A percentile compares a stretch with the other conserved stretches of the same genome.
phyloP scores from a whole-genome alignment of 2,888 invertebrate species.

The Oscheius sp. region DNA sequence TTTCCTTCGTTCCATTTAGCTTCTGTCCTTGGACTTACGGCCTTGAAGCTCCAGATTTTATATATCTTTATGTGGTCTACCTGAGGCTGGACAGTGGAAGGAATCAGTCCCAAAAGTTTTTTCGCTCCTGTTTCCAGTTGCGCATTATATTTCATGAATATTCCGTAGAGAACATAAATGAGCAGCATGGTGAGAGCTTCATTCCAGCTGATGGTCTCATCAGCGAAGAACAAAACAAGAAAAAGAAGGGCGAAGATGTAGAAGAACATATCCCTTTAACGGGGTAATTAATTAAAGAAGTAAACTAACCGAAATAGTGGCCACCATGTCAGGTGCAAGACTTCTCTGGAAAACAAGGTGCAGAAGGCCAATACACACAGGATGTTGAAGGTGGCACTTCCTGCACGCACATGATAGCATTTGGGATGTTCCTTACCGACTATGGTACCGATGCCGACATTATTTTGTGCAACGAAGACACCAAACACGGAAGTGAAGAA shows the following conservation, averaged over 20 bases:
- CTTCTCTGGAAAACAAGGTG: conserved; percentile 65
- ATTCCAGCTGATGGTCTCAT: conserved; percentile 63
- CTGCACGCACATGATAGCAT: conserved; percentile 35
- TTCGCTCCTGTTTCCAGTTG: conserved; percentile 54
- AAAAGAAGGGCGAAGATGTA: conserved; percentile 64
- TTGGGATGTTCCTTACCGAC: conserved; percentile 80
- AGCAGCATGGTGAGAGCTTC: conserved; percentile 64
- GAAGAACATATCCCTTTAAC: conserved; percentile 65
- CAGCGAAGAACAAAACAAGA: conserved; percentile 62
- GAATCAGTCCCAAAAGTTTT: neutral
- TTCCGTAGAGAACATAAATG: conserved; percentile 68
- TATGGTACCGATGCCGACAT: conserved; percentile 94
- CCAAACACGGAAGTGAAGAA: conserved; percentile 94
- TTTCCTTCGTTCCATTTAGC: conserved; percentile 22
- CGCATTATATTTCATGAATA: conserved; percentile 72
- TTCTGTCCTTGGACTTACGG: conserved; percentile 22
- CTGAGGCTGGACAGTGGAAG: conserved; percentile 6
- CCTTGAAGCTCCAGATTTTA: neutral
- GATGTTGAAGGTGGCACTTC: conserved; percentile 76
- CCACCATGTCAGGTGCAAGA: conserved; percentile 69
- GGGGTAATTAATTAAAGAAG: neutral
- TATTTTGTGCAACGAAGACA: conserved; percentile 95
- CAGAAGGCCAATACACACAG: conserved; percentile 71
- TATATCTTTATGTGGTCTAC: neutral
- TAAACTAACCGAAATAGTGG: conserved; percentile 59